Evolutionary conservation across 2,888 invertebrate species (phyloP).

Genomic region (Autographa pulchrina): DNA sequence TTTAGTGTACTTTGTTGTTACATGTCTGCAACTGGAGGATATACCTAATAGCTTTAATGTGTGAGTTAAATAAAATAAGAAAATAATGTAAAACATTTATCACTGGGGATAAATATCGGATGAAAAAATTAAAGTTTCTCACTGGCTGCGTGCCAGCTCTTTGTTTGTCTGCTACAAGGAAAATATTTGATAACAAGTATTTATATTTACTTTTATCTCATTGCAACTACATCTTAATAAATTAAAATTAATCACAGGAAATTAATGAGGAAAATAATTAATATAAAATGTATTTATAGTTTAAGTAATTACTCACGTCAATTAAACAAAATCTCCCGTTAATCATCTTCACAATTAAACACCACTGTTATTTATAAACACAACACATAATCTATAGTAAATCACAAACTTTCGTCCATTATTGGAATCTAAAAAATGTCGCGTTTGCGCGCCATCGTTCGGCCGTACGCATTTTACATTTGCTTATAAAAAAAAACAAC

Average conservation of each 20-base stretch:
- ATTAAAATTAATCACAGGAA: background rate
- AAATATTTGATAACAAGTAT: constrained; percentile 47
- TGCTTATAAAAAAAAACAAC: constrained; percentile 57
- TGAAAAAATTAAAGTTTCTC: constrained; percentile 48
- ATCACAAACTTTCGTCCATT: constrained; percentile 57
- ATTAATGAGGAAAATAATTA: background rate
- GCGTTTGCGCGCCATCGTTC: constrained; percentile 73
- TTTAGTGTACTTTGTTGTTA: background rate
- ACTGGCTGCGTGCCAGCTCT: constrained; percentile 63
- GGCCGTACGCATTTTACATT: constrained; percentile 70
- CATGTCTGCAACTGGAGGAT: background rate
- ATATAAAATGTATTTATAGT: background rate
- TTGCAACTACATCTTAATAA: constrained; percentile 20
- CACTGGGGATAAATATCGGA: constrained; percentile 11
- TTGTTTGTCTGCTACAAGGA: constrained; percentile 58
- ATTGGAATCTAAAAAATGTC: constrained; percentile 70
- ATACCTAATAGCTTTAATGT: no score
- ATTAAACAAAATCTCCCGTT: constrained; percentile 52
- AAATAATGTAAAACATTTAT: constrained; percentile 8
- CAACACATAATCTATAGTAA: constrained; percentile 51
- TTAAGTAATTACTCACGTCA: constrained; percentile 48
- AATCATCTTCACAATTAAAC: constrained; percentile 55
- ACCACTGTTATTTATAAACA: constrained; percentile 50
- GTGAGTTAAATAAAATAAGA: background rate
- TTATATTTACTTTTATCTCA: constrained; percentile 37